These are phyloP conservation scores for Deroplatys truncata DNA, from an alignment of 2,888 invertebrate species.

Conservation along the genomic window DNA sequence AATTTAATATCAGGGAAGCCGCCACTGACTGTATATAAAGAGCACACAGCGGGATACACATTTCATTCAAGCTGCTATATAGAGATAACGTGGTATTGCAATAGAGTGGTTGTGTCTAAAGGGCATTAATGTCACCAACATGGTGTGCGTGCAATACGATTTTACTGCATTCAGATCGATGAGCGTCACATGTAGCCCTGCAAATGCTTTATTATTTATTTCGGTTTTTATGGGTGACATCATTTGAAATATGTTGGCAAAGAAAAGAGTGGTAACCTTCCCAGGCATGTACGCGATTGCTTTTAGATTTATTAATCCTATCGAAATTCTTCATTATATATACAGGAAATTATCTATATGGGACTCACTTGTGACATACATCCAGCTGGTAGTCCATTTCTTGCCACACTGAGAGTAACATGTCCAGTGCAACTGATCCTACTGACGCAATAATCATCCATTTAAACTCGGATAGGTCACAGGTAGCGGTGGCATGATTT, in stretches of 20 bases:
- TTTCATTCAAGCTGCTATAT: not conserved
- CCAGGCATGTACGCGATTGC: too few species aligned
- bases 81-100: not conserved
- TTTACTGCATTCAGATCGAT: not conserved
- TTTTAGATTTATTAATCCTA: too few species aligned
- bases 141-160: not conserved
- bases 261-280: too few species aligned
- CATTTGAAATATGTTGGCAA: not conserved
- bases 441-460: too few species aligned
- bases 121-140: not conserved
- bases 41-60: not conserved
- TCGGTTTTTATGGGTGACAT: not conserved
- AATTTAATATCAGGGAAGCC: not conserved
- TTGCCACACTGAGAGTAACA: too few species aligned
- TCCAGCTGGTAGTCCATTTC: too few species aligned
- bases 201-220: not conserved
- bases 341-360: too few species aligned
- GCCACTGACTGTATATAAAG: not conserved
- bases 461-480: too few species aligned
- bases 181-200: not conserved
- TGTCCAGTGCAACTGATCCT: too few species aligned
- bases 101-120: not conserved
- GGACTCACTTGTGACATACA: too few species aligned
- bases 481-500: too few species aligned
- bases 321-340: too few species aligned